Evolutionary conservation across 1,140 invertebrate species (phyloP).

Genomic region (Ceratoteleas bidentatus): DNA sequence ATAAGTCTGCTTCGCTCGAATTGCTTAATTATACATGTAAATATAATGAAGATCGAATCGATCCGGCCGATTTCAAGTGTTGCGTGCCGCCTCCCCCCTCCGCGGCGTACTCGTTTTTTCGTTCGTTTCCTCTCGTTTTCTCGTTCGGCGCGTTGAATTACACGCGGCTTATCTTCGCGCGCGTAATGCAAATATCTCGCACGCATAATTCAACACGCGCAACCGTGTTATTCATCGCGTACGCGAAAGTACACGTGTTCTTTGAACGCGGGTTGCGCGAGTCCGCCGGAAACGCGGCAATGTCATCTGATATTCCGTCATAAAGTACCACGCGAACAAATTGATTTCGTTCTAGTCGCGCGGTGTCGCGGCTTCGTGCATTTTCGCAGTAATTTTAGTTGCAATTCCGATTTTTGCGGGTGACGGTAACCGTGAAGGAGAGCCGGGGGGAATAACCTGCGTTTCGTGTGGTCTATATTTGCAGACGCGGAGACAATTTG

Average conservation of each 20-base stretch:
- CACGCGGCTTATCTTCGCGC: constrained; percentile 54
- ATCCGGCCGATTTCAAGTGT: constrained; percentile 29
- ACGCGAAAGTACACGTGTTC: constrained; percentile 62
- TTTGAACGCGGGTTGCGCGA: constrained; percentile 16
- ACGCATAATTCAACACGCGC: constrained; percentile 57
- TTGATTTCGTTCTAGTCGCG: constrained; percentile 2
- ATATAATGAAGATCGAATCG: constrained; percentile 45
- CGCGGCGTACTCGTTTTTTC: too few relatives aligned
- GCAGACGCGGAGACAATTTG: too few relatives aligned
- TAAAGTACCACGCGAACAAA: constrained; percentile 4
- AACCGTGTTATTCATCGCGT: constrained; percentile 46
- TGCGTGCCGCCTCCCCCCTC: too few relatives aligned
- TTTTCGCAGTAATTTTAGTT: not conserved
- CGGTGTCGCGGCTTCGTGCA: too few relatives aligned
- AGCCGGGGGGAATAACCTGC: too few relatives aligned
- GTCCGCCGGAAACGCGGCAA: constrained; percentile 15
- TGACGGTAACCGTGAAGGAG: too few relatives aligned
- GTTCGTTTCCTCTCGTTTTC: not conserved
- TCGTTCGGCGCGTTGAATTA: constrained; percentile 32
- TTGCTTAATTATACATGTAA: constrained; percentile 44
- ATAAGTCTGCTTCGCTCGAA: not conserved
- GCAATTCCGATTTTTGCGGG: too few relatives aligned
- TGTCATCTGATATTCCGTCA: not conserved
- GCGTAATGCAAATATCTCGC: constrained; percentile 55
- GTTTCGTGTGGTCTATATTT: too few relatives aligned